Evolutionary conservation across 2,797 vertebrate genomes (phyloP).

Genomic region (Tinamus major): DNA sequence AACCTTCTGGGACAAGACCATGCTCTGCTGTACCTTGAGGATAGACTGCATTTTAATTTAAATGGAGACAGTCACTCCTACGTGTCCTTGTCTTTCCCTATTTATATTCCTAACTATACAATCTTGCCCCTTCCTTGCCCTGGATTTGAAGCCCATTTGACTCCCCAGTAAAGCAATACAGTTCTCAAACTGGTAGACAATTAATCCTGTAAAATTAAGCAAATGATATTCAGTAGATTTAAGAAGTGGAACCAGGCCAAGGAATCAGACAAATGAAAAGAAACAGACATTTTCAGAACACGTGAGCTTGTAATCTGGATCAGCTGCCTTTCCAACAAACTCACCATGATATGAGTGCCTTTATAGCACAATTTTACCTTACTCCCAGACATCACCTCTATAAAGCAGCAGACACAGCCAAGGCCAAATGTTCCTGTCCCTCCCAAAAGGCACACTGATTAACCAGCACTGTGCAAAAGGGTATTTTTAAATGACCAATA

Average conservation of each 20-base stretch:
- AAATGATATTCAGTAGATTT: not conserved
- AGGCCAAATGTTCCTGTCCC: fast-evolving
- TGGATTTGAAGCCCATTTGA: not conserved
- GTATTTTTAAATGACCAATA: not conserved
- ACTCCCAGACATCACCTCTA: not conserved
- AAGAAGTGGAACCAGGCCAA: not conserved
- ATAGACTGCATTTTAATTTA: not conserved
- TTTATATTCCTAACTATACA: not conserved
- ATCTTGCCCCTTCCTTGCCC: not conserved
- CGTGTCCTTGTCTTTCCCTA: not conserved
- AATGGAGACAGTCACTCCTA: not conserved
- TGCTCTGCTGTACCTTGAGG: not conserved
- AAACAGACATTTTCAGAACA: not conserved
- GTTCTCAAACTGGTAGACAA: not conserved
- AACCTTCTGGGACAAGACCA: not conserved
- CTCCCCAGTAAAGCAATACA: not conserved
- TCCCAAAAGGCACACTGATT: not conserved
- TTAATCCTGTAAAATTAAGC: not conserved
- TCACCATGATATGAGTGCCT: not conserved
- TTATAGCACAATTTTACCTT: not conserved
- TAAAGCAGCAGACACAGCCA: not conserved
- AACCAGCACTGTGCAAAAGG: not conserved
- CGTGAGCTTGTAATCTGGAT: not conserved
- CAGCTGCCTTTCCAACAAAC: not conserved
- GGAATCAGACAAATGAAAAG: not conserved